Evolutionary conservation across 1,140 invertebrate species (phyloP).

Genomic region (Carposina sasakii): DNA sequence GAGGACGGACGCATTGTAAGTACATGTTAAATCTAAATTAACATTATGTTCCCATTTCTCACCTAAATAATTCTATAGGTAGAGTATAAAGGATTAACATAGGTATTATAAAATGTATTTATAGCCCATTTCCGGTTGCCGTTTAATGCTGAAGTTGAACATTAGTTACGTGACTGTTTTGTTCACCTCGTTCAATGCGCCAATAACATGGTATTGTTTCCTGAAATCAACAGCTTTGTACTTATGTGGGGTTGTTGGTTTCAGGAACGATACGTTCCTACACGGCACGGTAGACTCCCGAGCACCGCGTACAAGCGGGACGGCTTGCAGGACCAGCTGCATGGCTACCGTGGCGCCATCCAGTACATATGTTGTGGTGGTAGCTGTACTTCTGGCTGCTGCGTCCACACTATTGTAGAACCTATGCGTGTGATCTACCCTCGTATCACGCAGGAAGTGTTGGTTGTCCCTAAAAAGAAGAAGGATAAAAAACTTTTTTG

Average conservation of each 20-base stretch:
- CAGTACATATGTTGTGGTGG: slow-evolving; percentile 43
- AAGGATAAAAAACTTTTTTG: slow-evolving; percentile 38
- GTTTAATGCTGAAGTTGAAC: too few species aligned
- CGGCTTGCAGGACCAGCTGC: slow-evolving; percentile 59
- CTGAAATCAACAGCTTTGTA: slow-evolving; percentile 37
- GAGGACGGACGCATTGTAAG: slow-evolving; percentile 66
- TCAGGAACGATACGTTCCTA: slow-evolving; percentile 63
- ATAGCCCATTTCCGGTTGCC: too few species aligned
- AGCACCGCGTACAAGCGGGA: slow-evolving; percentile 52
- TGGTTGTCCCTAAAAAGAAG: slow-evolving; percentile 35
- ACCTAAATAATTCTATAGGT: too few species aligned
- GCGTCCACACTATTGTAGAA: slow-evolving; percentile 43
- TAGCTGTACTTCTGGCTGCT: slow-evolving; percentile 12
- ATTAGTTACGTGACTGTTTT: too few species aligned
- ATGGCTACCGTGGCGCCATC: slow-evolving; percentile 54
- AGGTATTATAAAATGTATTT: too few species aligned
- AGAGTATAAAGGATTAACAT: too few species aligned
- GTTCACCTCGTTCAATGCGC: too few species aligned
- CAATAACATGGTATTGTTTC: too few species aligned
- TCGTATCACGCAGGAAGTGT: slow-evolving; percentile 45
- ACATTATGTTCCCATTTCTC: too few species aligned
- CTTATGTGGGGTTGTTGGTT: slow-evolving; percentile 46
- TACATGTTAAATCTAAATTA: slow-evolving; percentile 11
- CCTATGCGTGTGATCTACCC: slow-evolving; percentile 41
- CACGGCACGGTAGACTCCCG: slow-evolving; percentile 50